phyloP scores from a whole-genome alignment of 1,140 invertebrate species.

The Drosophila obscura region DNA sequence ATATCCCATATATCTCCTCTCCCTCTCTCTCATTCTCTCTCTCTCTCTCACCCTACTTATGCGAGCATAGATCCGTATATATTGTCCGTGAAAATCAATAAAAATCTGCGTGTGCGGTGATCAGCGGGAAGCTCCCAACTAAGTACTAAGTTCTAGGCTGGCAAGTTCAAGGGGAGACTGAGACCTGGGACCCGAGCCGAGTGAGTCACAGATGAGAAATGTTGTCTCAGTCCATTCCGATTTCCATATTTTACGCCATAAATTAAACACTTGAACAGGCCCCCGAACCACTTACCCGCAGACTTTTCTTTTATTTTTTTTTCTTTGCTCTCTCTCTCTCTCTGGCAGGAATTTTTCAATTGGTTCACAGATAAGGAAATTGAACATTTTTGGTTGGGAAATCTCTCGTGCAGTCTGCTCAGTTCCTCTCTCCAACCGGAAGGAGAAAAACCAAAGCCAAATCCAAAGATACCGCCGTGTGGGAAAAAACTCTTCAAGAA shows the following conservation, averaged over 20 bases:
- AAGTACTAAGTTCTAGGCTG: too few species aligned
- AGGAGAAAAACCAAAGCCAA: constrained; percentile 10
- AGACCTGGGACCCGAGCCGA: background rate
- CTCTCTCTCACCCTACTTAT: background rate
- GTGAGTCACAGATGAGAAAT: constrained; percentile 54
- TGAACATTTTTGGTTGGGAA: constrained; percentile 43
- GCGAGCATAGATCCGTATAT: background rate
- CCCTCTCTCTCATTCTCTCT: too few species aligned
- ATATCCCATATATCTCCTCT: constrained; percentile 18
- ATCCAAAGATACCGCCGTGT: constrained; percentile 31
- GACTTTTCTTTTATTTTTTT: too few species aligned
- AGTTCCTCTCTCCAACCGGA: constrained; percentile 47
- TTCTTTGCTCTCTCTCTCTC: background rate
- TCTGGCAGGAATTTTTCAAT: constrained; percentile 33
- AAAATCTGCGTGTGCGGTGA: constrained; percentile 73
- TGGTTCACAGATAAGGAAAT: constrained; percentile 66
- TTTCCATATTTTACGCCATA: constrained; percentile 78
- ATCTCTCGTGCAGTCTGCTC: constrained; percentile 18
- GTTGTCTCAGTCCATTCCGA: constrained; percentile 69
- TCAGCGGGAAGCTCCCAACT: constrained; percentile 20
- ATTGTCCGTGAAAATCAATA: constrained; percentile 65
- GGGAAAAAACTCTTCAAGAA: constrained; percentile 57
- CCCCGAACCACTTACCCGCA: constrained; percentile 51
- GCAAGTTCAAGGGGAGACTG: constrained; percentile 59
- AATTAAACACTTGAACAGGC: constrained; percentile 70